Evolutionary conservation across 2,797 vertebrate species (phyloP).

Genomic region (Catamblyrhynchus diadema): DNA sequence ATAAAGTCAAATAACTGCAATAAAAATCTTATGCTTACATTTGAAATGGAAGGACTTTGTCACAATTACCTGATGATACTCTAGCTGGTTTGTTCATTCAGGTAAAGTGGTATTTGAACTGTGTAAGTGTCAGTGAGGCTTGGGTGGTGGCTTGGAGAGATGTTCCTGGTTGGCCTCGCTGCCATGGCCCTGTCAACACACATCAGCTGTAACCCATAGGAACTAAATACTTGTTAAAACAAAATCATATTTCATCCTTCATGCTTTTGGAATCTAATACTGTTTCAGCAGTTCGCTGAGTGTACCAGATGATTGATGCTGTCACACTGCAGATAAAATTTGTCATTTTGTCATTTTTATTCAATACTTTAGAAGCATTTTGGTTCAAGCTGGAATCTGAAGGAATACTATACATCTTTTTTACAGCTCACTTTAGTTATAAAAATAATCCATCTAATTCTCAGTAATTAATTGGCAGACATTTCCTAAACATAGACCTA

Average conservation of each 20-base stretch:
- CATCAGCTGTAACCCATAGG: not conserved
- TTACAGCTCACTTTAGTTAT: not conserved
- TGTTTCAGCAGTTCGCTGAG: not conserved
- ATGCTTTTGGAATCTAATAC: not conserved
- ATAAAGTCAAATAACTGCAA: not conserved
- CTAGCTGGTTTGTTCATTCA: not conserved
- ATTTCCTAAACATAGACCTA: not conserved
- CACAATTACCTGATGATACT: not conserved
- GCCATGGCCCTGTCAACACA: not conserved
- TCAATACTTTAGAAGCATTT: not conserved
- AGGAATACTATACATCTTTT: not conserved
- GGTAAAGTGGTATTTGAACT: not conserved
- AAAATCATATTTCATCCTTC: not conserved
- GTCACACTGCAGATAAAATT: not conserved
- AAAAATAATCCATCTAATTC: not conserved
- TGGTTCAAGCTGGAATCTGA: not conserved
- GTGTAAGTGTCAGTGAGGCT: not conserved
- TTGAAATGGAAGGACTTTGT: not conserved
- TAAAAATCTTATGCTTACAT: not conserved
- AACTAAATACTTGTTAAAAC: not conserved
- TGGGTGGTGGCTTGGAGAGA: not conserved
- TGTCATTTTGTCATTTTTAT: constrained; percentile 7
- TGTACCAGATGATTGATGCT: constrained; percentile 27
- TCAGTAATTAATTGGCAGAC: not conserved
- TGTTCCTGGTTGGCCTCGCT: not conserved